phyloP scores from a whole-genome alignment of 2,888 invertebrate genomes.

The Polyploca ridens region DNA sequence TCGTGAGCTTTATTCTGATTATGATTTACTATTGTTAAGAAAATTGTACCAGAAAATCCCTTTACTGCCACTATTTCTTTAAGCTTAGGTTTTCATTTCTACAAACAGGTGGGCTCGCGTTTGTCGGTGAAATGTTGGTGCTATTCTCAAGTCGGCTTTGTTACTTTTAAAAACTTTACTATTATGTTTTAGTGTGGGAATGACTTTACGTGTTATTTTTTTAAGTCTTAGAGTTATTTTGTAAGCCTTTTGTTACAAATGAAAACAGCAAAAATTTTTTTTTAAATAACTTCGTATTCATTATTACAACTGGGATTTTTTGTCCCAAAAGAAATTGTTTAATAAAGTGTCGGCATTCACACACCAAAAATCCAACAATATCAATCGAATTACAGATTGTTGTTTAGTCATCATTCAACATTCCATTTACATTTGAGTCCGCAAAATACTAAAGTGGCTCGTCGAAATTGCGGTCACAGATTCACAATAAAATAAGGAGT shows the following conservation, averaged over 20 bases:
- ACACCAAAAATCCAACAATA: not conserved
- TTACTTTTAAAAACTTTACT: not conserved
- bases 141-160: constrained; percentile 2
- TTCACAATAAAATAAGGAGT: constrained; percentile 65
- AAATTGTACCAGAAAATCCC: constrained; percentile 49
- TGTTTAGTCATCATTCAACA: not conserved
- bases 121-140: constrained; percentile 3
- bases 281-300: too few relatives aligned
- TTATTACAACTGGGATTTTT: too few relatives aligned
- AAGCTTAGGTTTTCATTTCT: constrained; percentile 12
- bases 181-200: too few relatives aligned
- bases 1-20: constrained; percentile 54
- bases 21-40: constrained; percentile 52
- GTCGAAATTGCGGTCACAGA: constrained; percentile 65
- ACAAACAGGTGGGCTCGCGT: not conserved
- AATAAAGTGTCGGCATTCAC: not conserved
- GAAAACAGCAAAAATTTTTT: too few relatives aligned
- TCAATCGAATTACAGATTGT: constrained; percentile 6
- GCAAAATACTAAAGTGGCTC: constrained; percentile 16
- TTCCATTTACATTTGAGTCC: constrained; percentile 17
- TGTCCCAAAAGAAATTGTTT: too few relatives aligned
- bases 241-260: too few relatives aligned
- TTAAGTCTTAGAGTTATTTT: too few relatives aligned
- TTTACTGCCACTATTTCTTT: constrained; percentile 44
- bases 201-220: too few relatives aligned